A percentile compares a stretch with the other conserved stretches of the same genome.
phyloP scores from a whole-genome alignment of 2,113 vertebrate species.

The Mesembrinibis cayennensis region DNA sequence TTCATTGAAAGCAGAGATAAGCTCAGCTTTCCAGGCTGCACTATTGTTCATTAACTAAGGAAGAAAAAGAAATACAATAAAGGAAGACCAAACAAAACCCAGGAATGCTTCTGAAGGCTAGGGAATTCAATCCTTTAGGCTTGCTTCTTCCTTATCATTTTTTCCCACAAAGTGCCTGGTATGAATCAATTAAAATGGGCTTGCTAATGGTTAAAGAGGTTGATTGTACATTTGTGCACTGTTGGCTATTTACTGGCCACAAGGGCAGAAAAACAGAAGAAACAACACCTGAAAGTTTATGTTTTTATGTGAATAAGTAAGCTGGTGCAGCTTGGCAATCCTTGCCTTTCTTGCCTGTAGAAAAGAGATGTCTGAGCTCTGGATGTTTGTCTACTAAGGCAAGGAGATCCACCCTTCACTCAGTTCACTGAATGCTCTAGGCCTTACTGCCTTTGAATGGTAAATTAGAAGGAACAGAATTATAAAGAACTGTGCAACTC shows the following conservation, averaged over 20 bases:
- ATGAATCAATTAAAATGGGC: not conserved
- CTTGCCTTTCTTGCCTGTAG: not conserved
- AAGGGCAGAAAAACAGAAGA: not conserved
- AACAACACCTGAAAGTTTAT: not conserved
- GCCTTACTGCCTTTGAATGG: not conserved
- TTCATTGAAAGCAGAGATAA: slow-evolving; percentile 41
- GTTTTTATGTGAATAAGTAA: not conserved
- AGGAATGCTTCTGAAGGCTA: not conserved
- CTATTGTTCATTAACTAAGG: slow-evolving; percentile 13
- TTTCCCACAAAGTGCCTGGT: not conserved
- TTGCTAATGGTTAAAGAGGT: not conserved
- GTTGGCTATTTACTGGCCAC: not conserved
- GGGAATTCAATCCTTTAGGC: not conserved
- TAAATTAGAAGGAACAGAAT: not conserved
- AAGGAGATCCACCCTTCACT: not conserved
- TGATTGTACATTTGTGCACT: not conserved
- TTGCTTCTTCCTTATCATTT: not conserved
- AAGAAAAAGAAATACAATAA: not conserved
- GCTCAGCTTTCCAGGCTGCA: slow-evolving; percentile 19
- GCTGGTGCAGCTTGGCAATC: not conserved
- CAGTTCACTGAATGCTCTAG: not conserved
- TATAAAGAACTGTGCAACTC: not conserved
- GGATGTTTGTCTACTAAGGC: not conserved
- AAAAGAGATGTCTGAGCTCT: not conserved
- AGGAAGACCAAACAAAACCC: not conserved